phyloP scores from a whole-genome alignment of 2,888 invertebrate species.

The Drosophila multiciliata region DNA sequence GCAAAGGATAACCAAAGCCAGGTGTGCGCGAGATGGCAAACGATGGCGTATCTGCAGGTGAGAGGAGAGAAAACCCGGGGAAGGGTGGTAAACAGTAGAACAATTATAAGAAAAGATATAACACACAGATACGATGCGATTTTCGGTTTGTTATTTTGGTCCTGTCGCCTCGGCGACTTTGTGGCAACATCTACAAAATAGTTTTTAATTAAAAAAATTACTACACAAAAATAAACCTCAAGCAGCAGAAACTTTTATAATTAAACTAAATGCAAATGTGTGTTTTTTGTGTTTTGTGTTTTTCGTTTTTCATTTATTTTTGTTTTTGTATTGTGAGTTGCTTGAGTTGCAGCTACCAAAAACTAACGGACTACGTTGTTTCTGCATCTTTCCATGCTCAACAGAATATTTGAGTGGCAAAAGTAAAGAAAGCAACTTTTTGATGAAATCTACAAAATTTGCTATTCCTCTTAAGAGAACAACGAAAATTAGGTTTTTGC shows the following conservation, averaged over 20 bases:
- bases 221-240: conserved; percentile 52
- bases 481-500: neutral
- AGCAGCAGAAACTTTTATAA: conserved; percentile 72
- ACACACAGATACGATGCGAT: conserved; percentile 44
- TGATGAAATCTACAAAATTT: neutral
- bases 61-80: too few species aligned
- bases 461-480: neutral
- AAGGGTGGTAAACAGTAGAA: conserved; percentile 45
- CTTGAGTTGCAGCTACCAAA: conserved; percentile 21
- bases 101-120: conserved; percentile 38
- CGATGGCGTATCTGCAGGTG: conserved; percentile 92
- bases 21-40: conserved; percentile 96
- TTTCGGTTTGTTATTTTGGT: conserved; percentile 58
- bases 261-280: conserved; percentile 80
- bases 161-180: conserved; percentile 41
- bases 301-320: neutral
- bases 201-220: conserved; percentile 80
- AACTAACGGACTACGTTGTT: conserved; percentile 14
- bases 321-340: conserved; percentile 25
- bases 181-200: conserved; percentile 71
- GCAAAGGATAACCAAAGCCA: conserved; percentile 95
- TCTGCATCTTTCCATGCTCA: conserved; percentile 8
- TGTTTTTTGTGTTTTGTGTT: conserved; percentile 14
- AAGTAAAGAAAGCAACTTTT: conserved; percentile 1
- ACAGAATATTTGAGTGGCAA: conserved; percentile 14